Conservation (phyloP, 2,113 vertebrate species). For the Cottus gobio region DNA sequence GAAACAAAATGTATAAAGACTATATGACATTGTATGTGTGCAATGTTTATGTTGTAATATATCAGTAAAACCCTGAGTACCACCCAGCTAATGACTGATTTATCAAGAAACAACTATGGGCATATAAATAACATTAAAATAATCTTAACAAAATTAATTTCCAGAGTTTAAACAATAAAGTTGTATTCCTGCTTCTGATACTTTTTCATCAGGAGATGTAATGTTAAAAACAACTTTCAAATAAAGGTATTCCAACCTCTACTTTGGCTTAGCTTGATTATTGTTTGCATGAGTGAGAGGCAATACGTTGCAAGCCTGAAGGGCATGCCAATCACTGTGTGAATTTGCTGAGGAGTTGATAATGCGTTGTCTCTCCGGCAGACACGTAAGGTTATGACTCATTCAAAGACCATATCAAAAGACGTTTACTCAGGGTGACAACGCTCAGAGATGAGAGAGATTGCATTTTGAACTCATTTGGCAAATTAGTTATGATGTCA, state of each 20-base stretch:
- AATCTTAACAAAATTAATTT: neutral
- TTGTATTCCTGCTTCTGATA: neutral
- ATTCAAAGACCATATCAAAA: constrained; percentile 69
- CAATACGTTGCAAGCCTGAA: constrained; percentile 39
- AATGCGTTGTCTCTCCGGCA: constrained; percentile 50
- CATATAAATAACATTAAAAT: neutral
- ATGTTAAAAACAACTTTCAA: neutral
- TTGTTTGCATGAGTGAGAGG: constrained; percentile 48
- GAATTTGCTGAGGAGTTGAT: constrained; percentile 71
- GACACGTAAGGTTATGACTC: constrained; percentile 69
- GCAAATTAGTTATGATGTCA: constrained; percentile 72
- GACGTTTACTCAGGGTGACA: constrained; percentile 56
- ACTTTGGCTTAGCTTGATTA: neutral
- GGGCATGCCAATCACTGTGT: constrained; percentile 57
- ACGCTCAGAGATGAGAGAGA: constrained; percentile 62
- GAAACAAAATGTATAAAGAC: neutral
- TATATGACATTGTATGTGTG: neutral
- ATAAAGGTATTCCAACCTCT: neutral
- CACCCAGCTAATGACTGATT: no score
- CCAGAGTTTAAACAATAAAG: neutral
- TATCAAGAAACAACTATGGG: neutral
- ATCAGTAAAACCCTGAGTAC: neutral
- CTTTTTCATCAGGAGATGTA: neutral
- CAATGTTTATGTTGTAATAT: neutral
- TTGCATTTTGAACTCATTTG: constrained; percentile 70